Conservation (phyloP, 2,113 vertebrate genomes). For the Arenaria interpres region DNA sequence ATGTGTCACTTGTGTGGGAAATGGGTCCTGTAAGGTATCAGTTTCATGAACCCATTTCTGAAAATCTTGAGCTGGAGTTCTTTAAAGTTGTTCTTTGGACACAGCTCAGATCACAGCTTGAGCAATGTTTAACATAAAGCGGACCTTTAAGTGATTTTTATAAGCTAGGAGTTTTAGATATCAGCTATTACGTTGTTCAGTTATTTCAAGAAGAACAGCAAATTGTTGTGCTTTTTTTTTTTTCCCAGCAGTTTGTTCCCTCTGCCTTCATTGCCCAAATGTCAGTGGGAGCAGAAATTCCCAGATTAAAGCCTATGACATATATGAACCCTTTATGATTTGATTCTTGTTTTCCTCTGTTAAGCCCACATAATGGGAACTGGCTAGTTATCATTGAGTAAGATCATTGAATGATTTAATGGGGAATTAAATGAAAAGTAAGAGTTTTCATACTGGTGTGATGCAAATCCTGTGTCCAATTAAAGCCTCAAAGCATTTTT, state of each 20-base stretch:
- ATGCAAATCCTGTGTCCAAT: not conserved
- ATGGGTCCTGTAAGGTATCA: not conserved
- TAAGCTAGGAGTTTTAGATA: not conserved
- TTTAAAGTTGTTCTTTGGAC: not conserved
- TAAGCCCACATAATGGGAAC: not conserved
- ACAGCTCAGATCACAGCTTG: not conserved
- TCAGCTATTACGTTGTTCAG: not conserved
- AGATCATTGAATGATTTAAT: not conserved
- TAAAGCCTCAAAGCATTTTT: constrained; percentile 65
- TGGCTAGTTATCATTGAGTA: not conserved
- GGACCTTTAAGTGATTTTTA: not conserved
- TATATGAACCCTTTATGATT: not conserved
- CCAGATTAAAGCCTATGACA: not conserved
- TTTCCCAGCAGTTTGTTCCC: not conserved
- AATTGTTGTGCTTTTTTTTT: not conserved
- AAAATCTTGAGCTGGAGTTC: not conserved
- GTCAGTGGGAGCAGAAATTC: not conserved
- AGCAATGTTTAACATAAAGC: not conserved
- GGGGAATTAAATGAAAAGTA: constrained; percentile 23
- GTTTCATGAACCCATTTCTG: not conserved
- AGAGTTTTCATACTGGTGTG: constrained; percentile 25
- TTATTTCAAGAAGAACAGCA: not conserved
- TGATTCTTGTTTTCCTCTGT: not conserved
- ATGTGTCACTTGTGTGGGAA: not conserved
- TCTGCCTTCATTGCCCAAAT: not conserved